A percentile compares a stretch with the other conserved stretches of the same genome.
phyloP scores from a whole-genome alignment of 2,797 vertebrate genomes.

The Pachyuromys duprasi region DNA sequence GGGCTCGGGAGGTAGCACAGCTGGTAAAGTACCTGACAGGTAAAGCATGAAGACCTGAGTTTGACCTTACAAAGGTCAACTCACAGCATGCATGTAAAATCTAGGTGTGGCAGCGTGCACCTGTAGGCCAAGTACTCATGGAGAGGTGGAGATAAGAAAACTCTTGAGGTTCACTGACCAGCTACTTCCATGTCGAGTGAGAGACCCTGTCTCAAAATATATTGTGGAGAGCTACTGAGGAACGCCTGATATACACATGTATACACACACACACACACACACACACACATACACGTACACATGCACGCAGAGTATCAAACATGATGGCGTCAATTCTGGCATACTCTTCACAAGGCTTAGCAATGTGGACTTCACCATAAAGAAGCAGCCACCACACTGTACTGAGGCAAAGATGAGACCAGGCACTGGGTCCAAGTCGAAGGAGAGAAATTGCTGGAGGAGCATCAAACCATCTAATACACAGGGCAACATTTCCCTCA shows the following conservation, averaged over 20 bases:
- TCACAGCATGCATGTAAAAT: not conserved
- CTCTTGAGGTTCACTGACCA: not conserved
- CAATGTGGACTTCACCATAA: not conserved
- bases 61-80: too few relatives aligned
- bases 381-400: too few relatives aligned
- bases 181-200: not conserved
- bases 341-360: not conserved
- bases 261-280: not conserved
- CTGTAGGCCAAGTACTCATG: not conserved
- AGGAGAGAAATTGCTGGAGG: not conserved
- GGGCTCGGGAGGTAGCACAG: not conserved
- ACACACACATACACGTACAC: not conserved
- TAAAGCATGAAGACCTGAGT: not conserved
- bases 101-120: too few relatives aligned
- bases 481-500: fast-evolving
- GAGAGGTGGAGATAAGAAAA: not conserved
- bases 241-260: not conserved
- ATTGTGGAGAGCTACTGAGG: not conserved
- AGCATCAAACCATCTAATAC: fast-evolving
- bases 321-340: not conserved
- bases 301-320: not conserved
- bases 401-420: not conserved
- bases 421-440: not conserved
- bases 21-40: not conserved
- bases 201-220: not conserved